Conservation (phyloP, 2,888 invertebrate genomes). For the Patella caerulea region DNA sequence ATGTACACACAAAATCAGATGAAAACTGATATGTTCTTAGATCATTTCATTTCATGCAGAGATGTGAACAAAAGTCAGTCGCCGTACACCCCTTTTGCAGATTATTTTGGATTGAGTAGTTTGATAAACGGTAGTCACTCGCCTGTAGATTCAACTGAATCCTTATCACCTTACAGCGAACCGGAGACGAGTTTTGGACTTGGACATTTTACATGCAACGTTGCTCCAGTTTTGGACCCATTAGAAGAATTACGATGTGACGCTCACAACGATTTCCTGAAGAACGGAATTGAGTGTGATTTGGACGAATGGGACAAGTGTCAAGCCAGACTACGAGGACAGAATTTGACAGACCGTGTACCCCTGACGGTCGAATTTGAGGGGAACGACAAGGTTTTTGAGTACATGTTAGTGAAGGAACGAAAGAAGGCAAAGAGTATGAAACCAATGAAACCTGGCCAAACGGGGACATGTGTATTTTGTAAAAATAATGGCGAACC, state of each 20-base stretch:
- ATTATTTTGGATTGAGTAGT: conserved; percentile 32
- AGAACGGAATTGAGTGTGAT: conserved; percentile 45
- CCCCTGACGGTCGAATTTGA: conserved; percentile 17
- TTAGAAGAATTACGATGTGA: conserved; percentile 10
- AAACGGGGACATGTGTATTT: conserved; percentile 77
- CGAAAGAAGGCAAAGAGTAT: conserved; percentile 27
- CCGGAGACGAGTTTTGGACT: not conserved
- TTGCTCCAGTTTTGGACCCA: not conserved
- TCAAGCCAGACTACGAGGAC: conserved; percentile 42
- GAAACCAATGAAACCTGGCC: conserved; percentile 15
- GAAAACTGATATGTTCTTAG: not conserved
- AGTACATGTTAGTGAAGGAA: conserved; percentile 42
- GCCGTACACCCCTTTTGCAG: conserved; percentile 30
- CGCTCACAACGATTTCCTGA: conserved; percentile 35
- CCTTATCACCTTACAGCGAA: not conserved
- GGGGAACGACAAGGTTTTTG: conserved; percentile 36
- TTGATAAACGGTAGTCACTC: not conserved
- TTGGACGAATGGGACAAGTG: conserved; percentile 48
- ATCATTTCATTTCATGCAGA: not conserved
- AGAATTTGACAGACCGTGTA: conserved; percentile 16
- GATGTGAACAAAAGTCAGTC: not conserved
- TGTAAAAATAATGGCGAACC: conserved; percentile 85
- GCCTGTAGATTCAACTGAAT: not conserved
- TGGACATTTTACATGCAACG: not conserved
- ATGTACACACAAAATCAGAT: not conserved